phyloP scores from a whole-genome alignment of 2,888 invertebrate genomes.

The Carpatolechia fugitivella region DNA sequence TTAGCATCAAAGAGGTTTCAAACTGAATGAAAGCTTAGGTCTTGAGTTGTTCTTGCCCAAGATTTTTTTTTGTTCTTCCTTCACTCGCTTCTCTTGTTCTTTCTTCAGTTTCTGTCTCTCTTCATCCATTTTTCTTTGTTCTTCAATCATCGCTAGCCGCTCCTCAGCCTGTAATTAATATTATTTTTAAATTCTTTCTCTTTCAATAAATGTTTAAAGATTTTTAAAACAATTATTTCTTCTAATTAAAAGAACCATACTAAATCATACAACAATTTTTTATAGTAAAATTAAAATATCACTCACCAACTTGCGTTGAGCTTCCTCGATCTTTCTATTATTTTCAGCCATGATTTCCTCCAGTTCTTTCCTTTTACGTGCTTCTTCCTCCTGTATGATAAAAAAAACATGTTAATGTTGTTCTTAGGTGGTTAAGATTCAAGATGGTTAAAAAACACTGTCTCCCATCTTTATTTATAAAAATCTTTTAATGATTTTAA shows the following conservation, averaged over 20 bases:
- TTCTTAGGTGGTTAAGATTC: conserved; percentile 22
- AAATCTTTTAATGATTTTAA: not conserved
- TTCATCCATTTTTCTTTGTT: conserved; percentile 97
- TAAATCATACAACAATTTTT: no score
- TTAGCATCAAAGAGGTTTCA: conserved; percentile 86
- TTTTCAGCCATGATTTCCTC: conserved; percentile 98
- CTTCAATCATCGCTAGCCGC: conserved; percentile 96
- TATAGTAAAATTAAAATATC: no score
- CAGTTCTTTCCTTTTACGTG: conserved; percentile 95
- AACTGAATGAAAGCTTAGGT: conserved; percentile 95
- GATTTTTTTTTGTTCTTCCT: conserved; percentile 98
- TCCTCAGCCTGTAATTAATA: conserved; percentile 91
- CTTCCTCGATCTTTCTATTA: conserved; percentile 98
- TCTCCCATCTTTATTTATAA: not conserved
- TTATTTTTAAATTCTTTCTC: not conserved
- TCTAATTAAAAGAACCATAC: no score
- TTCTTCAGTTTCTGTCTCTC: conserved; percentile 95
- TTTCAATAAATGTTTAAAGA: not conserved
- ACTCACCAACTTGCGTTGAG: conserved; percentile 95
- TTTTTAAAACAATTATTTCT: no score
- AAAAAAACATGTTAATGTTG: conserved; percentile 63
- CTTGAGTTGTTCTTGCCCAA: conserved; percentile 98
- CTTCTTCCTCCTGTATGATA: conserved; percentile 97
- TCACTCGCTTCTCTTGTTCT: conserved; percentile 94
- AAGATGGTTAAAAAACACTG: conserved; percentile 11